Conservation (phyloP, 1,140 invertebrate genomes). For the Eufriesea mexicana region DNA sequence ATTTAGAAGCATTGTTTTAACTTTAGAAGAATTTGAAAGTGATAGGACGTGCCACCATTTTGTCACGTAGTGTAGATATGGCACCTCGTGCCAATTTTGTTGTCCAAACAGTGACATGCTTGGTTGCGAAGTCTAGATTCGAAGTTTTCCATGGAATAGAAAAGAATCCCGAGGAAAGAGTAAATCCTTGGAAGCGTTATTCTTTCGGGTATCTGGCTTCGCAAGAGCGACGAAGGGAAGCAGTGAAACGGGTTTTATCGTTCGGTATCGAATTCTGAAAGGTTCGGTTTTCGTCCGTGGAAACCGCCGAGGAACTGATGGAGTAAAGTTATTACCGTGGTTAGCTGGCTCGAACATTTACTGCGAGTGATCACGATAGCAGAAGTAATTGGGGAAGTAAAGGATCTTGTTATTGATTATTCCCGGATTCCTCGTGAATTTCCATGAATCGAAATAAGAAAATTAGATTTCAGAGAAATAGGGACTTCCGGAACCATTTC, state of each 20-base stretch:
- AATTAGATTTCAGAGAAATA: no score
- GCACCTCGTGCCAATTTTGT: no score
- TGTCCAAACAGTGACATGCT: background rate
- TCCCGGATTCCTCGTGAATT: no score
- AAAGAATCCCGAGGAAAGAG: background rate
- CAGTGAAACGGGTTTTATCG: background rate
- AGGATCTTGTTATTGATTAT: no score
- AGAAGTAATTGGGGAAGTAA: no score
- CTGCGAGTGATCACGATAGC: no score
- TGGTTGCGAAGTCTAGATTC: background rate
- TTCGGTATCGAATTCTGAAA: background rate
- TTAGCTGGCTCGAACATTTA: background rate
- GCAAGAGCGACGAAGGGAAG: background rate
- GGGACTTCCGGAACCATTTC: no score
- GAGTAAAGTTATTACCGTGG: background rate
- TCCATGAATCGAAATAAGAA: no score
- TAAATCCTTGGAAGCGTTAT: constrained; percentile 23
- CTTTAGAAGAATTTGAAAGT: no score
- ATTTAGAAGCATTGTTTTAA: no score
- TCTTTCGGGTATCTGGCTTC: background rate
- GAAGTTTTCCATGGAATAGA: background rate
- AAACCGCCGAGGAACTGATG: background rate
- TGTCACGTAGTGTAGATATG: no score
- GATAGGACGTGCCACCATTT: no score
- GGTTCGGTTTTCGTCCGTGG: background rate